These are phyloP conservation scores for Latrodectus elegans DNA, from an alignment of 2,888 invertebrate species.

Conservation along the genomic window DNA sequence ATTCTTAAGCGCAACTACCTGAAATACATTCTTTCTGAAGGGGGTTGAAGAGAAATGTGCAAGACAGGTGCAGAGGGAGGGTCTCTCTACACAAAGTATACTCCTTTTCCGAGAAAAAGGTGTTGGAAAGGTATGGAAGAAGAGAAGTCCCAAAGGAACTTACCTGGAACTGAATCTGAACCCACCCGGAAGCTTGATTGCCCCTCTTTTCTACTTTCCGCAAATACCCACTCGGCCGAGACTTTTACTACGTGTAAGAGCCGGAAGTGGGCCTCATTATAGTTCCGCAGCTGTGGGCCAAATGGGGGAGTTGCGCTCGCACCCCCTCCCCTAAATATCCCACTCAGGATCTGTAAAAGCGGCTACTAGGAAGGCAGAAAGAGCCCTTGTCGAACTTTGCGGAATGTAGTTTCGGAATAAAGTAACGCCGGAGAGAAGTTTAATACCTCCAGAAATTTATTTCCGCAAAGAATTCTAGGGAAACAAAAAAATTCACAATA, in stretches of 20 bases:
- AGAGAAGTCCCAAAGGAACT: background rate
- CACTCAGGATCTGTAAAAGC: background rate
- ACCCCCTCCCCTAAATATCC: background rate
- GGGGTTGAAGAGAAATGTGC: background rate
- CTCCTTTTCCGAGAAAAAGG: slow-evolving; percentile 1
- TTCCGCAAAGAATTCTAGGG: too few species aligned
- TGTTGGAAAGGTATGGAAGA: background rate
- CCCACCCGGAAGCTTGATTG: slow-evolving; percentile 37
- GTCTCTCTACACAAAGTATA: background rate
- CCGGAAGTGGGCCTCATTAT: background rate
- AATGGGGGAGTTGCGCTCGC: background rate
- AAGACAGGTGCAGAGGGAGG: background rate
- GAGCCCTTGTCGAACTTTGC: background rate
- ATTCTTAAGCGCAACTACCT: background rate
- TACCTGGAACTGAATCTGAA: background rate
- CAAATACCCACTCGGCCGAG: background rate
- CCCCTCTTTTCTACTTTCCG: slow-evolving; percentile 9
- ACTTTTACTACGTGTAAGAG: background rate
- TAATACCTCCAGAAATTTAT: too few species aligned
- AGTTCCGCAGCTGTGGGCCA: background rate
- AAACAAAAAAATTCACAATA: too few species aligned
- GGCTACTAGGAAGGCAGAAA: background rate
- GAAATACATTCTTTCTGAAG: background rate
- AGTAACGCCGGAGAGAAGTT: too few species aligned
- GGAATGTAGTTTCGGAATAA: too few species aligned